Evolutionary conservation across 2,888 invertebrate species (phyloP), one percentile per base, ranked within the genome.

Genomic region (Stenurella melanura): DNA sequence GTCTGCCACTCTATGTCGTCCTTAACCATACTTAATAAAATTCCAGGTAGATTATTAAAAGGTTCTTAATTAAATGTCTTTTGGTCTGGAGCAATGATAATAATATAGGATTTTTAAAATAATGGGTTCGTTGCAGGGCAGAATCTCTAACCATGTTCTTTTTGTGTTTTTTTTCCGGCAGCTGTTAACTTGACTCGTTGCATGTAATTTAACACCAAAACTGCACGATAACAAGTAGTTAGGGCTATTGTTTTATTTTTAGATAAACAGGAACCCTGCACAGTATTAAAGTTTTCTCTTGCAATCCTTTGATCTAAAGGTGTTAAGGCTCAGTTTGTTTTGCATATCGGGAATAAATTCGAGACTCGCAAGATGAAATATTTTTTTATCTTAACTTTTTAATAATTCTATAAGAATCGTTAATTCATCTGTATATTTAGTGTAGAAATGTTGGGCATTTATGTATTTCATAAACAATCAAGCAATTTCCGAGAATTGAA

Each of bases 1-100:
- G 17, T 42, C 42, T 15, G 42, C 42, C 64, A 30, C 38, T 38
- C 38, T 64, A 50, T 19, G 7, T 64, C 38, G 17, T 34, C 18
- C 42, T 42, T 42, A 19, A 19, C 42, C 18, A n/a, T 42, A 18
- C 42, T 64, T 64, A 64, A 42, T 64, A 64, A 64, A 11, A 42
- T n/a, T 38, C 64, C 42, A 42, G 64, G 42, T 56, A 67, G 56
- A 54, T 21, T 67, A 67, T 67, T 67, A 67, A 67, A 67, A 56
- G 50, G 50, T 54, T 15, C 56, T 67, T 67, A 67, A 67, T 67
- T 67, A 67, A 67, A 54, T 54, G 12, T 21, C 56, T 56, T 67
- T 21, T 26, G 21, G 15, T 26, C 54, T 56, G 67, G 17, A 56
- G 54, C 67, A 67, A 30, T 67, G 67, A 21, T 67, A 67, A 56